Evolutionary conservation across 37 sponge, comb jelly and placozoan genomes (phyloP), one percentile per base, ranked within the genome.

Genomic region (Eunapius fragilis): DNA sequence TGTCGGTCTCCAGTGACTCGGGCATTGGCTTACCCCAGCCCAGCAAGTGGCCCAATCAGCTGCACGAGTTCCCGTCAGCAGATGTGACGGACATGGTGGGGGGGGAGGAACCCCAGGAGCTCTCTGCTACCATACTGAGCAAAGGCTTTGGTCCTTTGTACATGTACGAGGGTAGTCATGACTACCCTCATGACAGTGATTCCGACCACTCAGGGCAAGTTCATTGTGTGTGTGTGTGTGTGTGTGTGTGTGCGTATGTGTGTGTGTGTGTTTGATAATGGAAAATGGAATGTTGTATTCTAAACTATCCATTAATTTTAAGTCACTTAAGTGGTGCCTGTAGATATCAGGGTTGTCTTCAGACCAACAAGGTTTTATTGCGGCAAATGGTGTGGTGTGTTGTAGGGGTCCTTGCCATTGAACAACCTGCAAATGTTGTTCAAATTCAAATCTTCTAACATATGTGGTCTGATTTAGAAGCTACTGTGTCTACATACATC

Each of bases 181-280:
- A 84, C 74, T 84, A 84, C 69, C 25, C 69, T 27, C 24, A 84
- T 31, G 82, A 82, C 45, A 77, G 78, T 36, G 85, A 85, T 24
- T 85, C 85, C 1, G 85, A 85, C 35, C 19, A 25, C 25, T 84
- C 85, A 1, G 85, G 76, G 85, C 76, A 32, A 74, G 85, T 49
- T 3, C 3, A 3, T 24, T 41, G 41, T 17, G 58, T 10, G 58
- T 58, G 58, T 17, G 58, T 45, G 58, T 58, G 58, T 1, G 17
- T 58, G 58, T 58, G 7, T 10, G 19, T 58, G 58, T 19, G 14
- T 58, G 1, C 14, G 58, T 17, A 13, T 58, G 58, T 19, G 58
- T 12, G 17, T 2, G 58, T 58, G 6, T 9, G n/a, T n/a, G n/a
- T n/a, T n/a, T n/a, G n/a, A n/a, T n/a, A n/a, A n/a, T n/a, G n/a